Percentiles rank a stretch among this genome's conserved stretches.
phyloP scores from a whole-genome alignment of 2,888 invertebrate genomes.

The Spilarctia lutea region DNA sequence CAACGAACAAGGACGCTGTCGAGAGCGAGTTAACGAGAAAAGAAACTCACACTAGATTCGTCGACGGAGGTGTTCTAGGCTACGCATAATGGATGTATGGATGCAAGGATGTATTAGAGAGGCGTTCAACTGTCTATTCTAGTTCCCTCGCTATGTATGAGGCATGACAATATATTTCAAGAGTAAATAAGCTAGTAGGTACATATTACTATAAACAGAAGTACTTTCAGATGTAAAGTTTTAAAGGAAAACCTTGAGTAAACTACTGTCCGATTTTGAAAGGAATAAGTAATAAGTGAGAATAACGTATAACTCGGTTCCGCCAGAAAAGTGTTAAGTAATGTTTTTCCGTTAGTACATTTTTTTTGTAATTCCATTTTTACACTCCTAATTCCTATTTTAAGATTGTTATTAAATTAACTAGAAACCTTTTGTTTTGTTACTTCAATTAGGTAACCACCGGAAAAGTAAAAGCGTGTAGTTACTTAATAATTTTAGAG shows the following conservation, averaged over 20 bases:
- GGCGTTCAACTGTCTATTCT: not conserved
- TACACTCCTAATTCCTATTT: not conserved
- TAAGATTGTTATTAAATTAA: not conserved
- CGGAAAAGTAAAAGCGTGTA: too few species aligned
- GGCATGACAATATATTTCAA: not conserved
- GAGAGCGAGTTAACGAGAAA: too few species aligned
- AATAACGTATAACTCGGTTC: not conserved
- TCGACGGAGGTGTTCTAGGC: not conserved
- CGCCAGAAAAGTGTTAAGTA: not conserved
- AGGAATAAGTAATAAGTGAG: not conserved
- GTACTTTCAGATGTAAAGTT: not conserved
- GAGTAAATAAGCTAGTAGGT: not conserved
- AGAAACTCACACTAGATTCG: not conserved
- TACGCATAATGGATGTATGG: not conserved
- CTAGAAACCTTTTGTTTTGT: too few species aligned
- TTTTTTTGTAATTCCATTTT: not conserved
- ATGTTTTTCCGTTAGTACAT: not conserved
- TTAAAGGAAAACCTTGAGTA: conserved; percentile 1
- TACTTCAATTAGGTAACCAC: too few species aligned
- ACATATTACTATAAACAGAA: not conserved
- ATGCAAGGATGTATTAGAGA: not conserved
- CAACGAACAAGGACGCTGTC: too few species aligned
- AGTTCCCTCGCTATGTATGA: not conserved
- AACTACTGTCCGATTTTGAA: not conserved
- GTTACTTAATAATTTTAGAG: too few species aligned